These are phyloP conservation scores for Xestia xanthographa DNA, from an alignment of 2,888 invertebrate genomes.

Conservation along the genomic window DNA sequence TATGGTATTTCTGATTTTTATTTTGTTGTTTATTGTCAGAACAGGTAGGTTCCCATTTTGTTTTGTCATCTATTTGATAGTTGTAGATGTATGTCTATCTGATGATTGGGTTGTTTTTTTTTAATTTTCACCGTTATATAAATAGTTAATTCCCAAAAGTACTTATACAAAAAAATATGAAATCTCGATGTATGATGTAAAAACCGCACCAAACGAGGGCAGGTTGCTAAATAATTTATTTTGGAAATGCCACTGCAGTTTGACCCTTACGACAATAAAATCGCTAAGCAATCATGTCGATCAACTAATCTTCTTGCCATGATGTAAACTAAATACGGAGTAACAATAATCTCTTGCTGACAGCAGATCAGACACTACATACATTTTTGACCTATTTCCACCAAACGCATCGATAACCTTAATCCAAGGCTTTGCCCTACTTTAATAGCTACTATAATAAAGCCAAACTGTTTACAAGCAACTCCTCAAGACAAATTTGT, in stretches of 20 bases:
- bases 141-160: neutral
- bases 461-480: constrained; percentile 47
- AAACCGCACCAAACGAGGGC: neutral
- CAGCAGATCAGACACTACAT: neutral
- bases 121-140: too few relatives aligned
- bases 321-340: too few relatives aligned
- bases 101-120: too few relatives aligned
- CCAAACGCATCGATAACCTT: neutral
- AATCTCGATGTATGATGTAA: neutral
- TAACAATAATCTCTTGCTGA: neutral
- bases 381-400: neutral
- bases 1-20: neutral
- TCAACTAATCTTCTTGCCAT: neutral
- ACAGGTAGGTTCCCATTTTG: too few relatives aligned
- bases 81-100: too few relatives aligned
- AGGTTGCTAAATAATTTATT: neutral
- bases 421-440: constrained; percentile 7
- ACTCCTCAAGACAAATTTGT: constrained; percentile 56
- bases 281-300: neutral
- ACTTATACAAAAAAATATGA: neutral
- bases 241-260: neutral
- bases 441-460: constrained; percentile 28
- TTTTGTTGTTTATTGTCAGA: too few relatives aligned
- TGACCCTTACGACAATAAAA: neutral
- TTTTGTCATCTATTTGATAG: too few relatives aligned